Percentiles rank a stretch among this genome's conserved stretches.
Conservation (phyloP, 2,888 invertebrate species). For the Epinotia nisella region DNA sequence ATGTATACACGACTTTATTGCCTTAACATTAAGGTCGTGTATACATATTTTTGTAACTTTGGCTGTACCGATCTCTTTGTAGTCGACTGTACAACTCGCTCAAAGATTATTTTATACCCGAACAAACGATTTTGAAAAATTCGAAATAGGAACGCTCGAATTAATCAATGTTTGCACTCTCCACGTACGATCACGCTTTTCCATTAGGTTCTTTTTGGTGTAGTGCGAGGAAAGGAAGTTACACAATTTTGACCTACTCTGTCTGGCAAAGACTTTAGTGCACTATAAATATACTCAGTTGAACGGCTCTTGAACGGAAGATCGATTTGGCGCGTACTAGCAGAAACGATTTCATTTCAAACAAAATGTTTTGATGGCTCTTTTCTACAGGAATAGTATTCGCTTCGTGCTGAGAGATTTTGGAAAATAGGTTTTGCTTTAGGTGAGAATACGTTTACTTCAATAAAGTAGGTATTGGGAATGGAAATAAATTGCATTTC, state of each 20-base stretch:
- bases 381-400: conserved; percentile 41
- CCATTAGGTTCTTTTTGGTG: conserved; percentile 60
- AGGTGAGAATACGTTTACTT: conserved; percentile 17
- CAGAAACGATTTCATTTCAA: conserved; percentile 45
- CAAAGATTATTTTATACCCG: not conserved
- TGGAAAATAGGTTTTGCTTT: conserved; percentile 34
- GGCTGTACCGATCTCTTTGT: too few relatives aligned
- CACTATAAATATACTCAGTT: conserved; percentile 44
- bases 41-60: too few relatives aligned
- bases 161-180: conserved; percentile 57
- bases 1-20: too few relatives aligned
- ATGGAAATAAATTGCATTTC: not conserved
- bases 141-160: conserved; percentile 47
- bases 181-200: conserved; percentile 60
- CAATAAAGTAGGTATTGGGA: not conserved
- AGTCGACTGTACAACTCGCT: too few relatives aligned
- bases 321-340: conserved; percentile 42
- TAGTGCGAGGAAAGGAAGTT: conserved; percentile 52
- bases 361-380: conserved; percentile 44
- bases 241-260: conserved; percentile 57
- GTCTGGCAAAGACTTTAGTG: conserved; percentile 39
- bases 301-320: conserved; percentile 42
- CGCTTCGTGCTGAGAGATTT: conserved; percentile 28
- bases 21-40: too few relatives aligned
- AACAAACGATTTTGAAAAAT: conserved; percentile 37